These are phyloP conservation scores for Spizaetus ornatus DNA, from an alignment of 2,113 vertebrate genomes.

Conservation along the genomic window DNA sequence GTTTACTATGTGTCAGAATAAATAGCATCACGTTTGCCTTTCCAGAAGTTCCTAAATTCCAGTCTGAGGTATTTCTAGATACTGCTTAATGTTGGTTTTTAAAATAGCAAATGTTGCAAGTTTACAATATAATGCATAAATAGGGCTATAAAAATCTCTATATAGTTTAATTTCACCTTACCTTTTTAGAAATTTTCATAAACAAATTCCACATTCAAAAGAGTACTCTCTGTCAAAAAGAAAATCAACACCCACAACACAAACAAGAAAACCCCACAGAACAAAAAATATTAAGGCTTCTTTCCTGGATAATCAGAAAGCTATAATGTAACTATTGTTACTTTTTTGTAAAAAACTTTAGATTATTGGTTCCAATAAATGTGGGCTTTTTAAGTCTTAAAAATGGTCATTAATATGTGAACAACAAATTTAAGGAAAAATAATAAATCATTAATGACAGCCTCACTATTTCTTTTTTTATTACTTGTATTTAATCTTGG, in stretches of 20 bases:
- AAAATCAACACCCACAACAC: not conserved
- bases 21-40: not conserved
- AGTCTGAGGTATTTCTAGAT: not conserved
- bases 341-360: not conserved
- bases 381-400: too few relatives aligned
- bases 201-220: not conserved
- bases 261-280: not conserved
- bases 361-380: too few relatives aligned
- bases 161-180: not conserved
- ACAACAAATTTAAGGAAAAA: too few relatives aligned
- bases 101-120: not conserved
- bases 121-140: not conserved
- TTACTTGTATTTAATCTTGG: too few relatives aligned
- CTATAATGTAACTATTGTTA: not conserved
- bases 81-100: not conserved
- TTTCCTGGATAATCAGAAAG: not conserved
- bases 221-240: not conserved
- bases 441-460: too few relatives aligned
- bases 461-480: too few relatives aligned
- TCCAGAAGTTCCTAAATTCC: not conserved
- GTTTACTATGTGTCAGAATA: not conserved
- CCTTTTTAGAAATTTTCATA: not conserved
- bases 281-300: not conserved
- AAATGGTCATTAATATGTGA: too few relatives aligned
- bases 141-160: not conserved